These are phyloP conservation scores for Aptenodytes forsteri DNA, from an alignment of 2,113 vertebrate genomes.

Conservation along the genomic window DNA sequence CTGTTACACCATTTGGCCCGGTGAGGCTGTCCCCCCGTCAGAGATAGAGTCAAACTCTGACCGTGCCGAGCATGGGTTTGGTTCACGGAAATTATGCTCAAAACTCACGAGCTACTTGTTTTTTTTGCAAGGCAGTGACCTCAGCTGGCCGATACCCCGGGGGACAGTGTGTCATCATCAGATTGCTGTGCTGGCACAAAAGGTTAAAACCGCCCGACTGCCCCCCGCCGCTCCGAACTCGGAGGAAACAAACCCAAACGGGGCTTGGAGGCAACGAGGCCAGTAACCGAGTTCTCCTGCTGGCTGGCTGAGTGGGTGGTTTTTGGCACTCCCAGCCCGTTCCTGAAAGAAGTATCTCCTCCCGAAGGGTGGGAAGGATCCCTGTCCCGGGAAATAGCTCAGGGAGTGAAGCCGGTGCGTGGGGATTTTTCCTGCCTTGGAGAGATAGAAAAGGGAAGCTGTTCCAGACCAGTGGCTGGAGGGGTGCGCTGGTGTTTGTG, in stretches of 20 bases:
- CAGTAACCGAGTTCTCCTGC: neutral
- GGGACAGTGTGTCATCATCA: neutral
- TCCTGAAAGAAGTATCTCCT: neutral
- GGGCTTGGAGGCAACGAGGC: neutral
- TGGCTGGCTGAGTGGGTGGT: neutral
- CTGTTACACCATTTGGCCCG: neutral
- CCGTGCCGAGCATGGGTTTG: neutral
- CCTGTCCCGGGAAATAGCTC: neutral
- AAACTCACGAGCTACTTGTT: neutral
- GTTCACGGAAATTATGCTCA: neutral
- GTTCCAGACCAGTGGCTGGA: neutral
- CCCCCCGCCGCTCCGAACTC: rapidly evolving
- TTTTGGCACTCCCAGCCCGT: neutral
- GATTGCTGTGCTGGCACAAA: neutral
- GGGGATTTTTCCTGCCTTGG: neutral
- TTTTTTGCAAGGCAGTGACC: neutral
- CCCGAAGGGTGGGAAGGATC: neutral
- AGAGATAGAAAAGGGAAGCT: neutral
- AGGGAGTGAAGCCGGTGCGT: rapidly evolving
- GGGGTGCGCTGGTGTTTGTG: neutral
- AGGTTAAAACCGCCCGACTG: neutral
- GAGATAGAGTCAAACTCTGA: neutral
- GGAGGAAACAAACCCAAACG: neutral
- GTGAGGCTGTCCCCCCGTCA: rapidly evolving
- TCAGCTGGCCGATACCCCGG: neutral